Conservation (phyloP, 2,888 invertebrate genomes). For the Helobdella robusta region DNA sequence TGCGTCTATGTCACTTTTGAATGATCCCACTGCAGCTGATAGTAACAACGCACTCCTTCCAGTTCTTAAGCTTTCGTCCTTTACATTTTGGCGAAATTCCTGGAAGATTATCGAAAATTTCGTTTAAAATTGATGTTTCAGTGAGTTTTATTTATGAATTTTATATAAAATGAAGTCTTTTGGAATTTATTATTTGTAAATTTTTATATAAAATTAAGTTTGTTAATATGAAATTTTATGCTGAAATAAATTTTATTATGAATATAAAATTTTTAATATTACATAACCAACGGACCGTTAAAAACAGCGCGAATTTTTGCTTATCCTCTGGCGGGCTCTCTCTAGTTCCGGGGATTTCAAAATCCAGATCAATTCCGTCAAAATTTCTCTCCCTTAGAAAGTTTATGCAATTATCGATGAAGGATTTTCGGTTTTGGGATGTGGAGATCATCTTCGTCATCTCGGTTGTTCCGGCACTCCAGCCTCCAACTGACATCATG, state of each 20-base stretch:
- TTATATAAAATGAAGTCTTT: not conserved
- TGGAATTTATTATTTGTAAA: no score
- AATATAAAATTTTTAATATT: not conserved
- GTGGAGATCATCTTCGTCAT: slow-evolving; percentile 36
- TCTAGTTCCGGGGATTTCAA: slow-evolving; percentile 68
- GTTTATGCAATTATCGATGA: slow-evolving; percentile 34
- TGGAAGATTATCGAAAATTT: no score
- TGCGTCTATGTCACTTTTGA: slow-evolving; percentile 39
- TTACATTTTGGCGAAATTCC: slow-evolving; percentile 38
- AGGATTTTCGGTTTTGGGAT: slow-evolving; percentile 11
- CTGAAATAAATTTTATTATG: not conserved
- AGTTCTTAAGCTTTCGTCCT: slow-evolving; percentile 33
- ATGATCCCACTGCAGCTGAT: slow-evolving; percentile 40
- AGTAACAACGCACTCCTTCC: slow-evolving; percentile 37
- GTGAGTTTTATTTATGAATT: not conserved
- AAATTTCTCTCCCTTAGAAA: slow-evolving; percentile 54
- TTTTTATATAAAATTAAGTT: no score
- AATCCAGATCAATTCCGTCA: slow-evolving; percentile 76
- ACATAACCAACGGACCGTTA: slow-evolving; percentile 38
- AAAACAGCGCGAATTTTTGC: slow-evolving; percentile 37
- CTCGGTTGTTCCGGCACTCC: slow-evolving; percentile 57
- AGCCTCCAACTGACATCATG: slow-evolving; percentile 76
- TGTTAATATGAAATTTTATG: not conserved
- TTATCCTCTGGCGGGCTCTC: slow-evolving; percentile 40
- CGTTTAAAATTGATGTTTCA: not conserved